Evolutionary conservation across 2,797 vertebrate species (phyloP), one percentile per base, ranked within the genome.

Genomic region (Chaetodon trifasciatus): DNA sequence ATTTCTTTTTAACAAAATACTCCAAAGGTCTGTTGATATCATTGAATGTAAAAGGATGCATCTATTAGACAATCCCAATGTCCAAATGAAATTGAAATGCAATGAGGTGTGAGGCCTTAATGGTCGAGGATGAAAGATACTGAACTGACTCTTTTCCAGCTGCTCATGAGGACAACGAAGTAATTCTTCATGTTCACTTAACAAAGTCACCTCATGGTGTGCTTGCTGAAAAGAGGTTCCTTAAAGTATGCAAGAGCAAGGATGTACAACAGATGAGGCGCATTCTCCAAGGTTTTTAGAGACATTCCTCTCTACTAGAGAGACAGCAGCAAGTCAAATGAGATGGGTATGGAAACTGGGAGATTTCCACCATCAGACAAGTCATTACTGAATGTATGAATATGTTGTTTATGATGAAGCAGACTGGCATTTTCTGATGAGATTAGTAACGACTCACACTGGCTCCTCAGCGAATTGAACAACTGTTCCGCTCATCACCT

Each of bases 21-120:
- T 44, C 77, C n/a, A 35, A 72, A 76, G 70, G 46, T 83, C 55
- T 84, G 82, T 88, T 91, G 86, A 89, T 90, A 53, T 71, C 37
- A 19, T 66, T 83, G 75, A 85, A 83, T 84, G 84, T 70, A 81
- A 81, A 76, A 90, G 88, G 88, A 92, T 85, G 62, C 71, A 82
- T 91, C 46, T 82, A 82, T 66, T 57, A 79, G 76, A 64, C 84
- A 81, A 50, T 9, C 42, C 35, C 49, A 61, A 78, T 70, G 83
- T 77, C 81, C 52, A 40, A 89, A 87, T 87, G 82, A 88, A 95
- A 94, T 92, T 89, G 83, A 89, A 94, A 93, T 78, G 90, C 86
- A 95, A 94, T 94, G 92, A 93, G 90, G 90, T 94, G 91, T 93
- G 88, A 91, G 84, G 74, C 73, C 81, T 65, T 88, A 86, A 86